A percentile compares a stretch with the other conserved stretches of the same genome.
These are phyloP conservation scores for Harpagifer antarcticus DNA, from an alignment of 2,797 vertebrate genomes.

Conservation along the genomic window DNA sequence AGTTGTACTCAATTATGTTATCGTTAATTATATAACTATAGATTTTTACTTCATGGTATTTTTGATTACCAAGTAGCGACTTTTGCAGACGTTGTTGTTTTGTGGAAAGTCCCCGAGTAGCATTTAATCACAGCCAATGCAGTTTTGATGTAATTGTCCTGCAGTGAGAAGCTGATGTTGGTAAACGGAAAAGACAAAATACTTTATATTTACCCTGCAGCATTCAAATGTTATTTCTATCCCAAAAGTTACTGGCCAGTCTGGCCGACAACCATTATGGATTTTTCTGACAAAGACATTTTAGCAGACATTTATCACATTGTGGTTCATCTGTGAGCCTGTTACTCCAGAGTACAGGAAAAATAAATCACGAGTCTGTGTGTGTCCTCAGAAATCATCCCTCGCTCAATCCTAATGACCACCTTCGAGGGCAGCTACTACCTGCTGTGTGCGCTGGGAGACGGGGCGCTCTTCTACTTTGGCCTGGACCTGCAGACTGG, in stretches of 20 bases:
- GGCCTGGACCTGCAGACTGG: slow-evolving; percentile 96
- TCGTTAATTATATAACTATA: neutral
- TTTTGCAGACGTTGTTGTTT: neutral
- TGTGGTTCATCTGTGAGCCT: slow-evolving; percentile 39
- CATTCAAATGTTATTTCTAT: slow-evolving; percentile 11
- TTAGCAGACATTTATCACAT: slow-evolving; percentile 53
- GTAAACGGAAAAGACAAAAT: slow-evolving; percentile 35
- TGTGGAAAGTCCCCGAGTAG: neutral
- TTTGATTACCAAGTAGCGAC: neutral
- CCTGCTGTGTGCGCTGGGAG: slow-evolving; percentile 96
- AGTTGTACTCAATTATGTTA: neutral
- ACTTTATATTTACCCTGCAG: slow-evolving; percentile 42
- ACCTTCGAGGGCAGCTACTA: slow-evolving; percentile 98
- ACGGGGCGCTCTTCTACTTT: slow-evolving; percentile 98
- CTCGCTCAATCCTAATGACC: slow-evolving; percentile 98
- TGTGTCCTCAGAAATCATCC: slow-evolving; percentile 92
- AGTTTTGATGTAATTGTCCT: slow-evolving; percentile 36
- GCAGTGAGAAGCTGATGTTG: slow-evolving; percentile 25
- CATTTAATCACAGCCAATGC: slow-evolving; percentile 35
- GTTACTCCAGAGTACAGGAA: slow-evolving; percentile 20
- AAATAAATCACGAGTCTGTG: slow-evolving; percentile 61
- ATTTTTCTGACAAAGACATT: slow-evolving; percentile 57
- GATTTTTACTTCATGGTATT: neutral
- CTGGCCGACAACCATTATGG: slow-evolving; percentile 30
- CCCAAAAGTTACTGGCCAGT: slow-evolving; percentile 26